Base-by-base conservation (phyloP, 2,797 vertebrate genomes). In the Schizopygopsis malacanthus region DNA sequence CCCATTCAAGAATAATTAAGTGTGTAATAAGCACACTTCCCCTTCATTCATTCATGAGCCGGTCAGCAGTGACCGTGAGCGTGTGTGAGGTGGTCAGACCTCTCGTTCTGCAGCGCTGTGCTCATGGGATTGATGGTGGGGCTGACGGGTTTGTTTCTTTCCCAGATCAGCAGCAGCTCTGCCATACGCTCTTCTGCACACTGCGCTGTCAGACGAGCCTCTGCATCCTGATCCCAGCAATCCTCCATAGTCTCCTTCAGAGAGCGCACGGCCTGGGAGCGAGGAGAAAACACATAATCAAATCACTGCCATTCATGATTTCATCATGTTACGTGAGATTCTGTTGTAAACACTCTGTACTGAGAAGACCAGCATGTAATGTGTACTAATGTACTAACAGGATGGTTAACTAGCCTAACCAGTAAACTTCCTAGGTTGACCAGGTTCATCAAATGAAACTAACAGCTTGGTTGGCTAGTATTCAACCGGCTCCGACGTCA, bases 201-300 rank as follows among this genome's bases (percentile, higher is more conserved):
- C 90, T 98, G 97, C 0, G 98, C 97, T 0, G 97, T 98, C 73
- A 99, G 95, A 28, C 98, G 94, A 87, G 98, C 98, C 90, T 99
- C 98, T 4, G 98, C 97, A 28, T 99, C 98, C 90, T 99, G 98
- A 91, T 99, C 98, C 98, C 98, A 99, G 81, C 98, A 99, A 92
- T 99, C 98, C 93, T 99, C 98, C 87, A 99, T 98, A 18, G 97
- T 98, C 94, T 99, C 98, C 94, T 97, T 99, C 79, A 99, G 96
- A 7, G 96, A 97, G 22, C 97, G 97, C 88, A 99, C 94, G 50
- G 95, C 96, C 97, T 98, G 54, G 83, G 13, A 84, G 7, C 63
- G 18, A 87, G 61, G 56, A 75, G 67, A 71, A 70, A 10, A 52
- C 56, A 50, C 4, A 11, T 8, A 56, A 59, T 11, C 11, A n/a